Evolutionary conservation across 2,888 invertebrate genomes (phyloP).

Genomic region (Clostera curtula): DNA sequence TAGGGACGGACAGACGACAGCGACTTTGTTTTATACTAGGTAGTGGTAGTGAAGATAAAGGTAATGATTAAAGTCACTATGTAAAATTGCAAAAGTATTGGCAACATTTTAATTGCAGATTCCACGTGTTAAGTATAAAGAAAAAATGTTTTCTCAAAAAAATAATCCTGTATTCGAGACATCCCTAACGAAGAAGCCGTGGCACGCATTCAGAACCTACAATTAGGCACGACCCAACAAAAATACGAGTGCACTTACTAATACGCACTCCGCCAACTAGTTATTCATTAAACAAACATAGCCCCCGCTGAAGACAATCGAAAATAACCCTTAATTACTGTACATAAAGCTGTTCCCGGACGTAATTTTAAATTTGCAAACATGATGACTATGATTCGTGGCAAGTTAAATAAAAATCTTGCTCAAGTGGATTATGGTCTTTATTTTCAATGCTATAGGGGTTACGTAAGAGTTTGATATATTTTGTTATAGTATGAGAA

Average conservation of each 20-base stretch:
- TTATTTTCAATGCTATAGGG: conserved; percentile 9
- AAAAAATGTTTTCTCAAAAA: conserved; percentile 1
- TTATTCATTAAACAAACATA: conserved; percentile 34
- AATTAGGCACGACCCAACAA: conserved; percentile 63
- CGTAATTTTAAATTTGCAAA: conserved; percentile 26
- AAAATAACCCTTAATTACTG: conserved; percentile 19
- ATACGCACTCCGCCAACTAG: conserved; percentile 65
- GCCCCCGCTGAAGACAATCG: conserved; percentile 7
- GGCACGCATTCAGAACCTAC: conserved; percentile 61
- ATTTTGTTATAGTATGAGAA: conserved; percentile 32
- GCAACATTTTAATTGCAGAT: too few relatives aligned
- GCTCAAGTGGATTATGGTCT: conserved; percentile 13
- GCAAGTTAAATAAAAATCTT: conserved; percentile 22
- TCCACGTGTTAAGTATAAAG: too few relatives aligned
- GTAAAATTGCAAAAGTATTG: too few relatives aligned
- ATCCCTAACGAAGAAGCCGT: conserved; percentile 47
- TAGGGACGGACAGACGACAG: too few relatives aligned
- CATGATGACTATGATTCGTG: conserved; percentile 36
- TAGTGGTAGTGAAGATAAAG: too few relatives aligned
- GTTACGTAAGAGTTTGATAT: conserved; percentile 6
- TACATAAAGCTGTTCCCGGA: conserved; percentile 14
- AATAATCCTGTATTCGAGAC: conserved; percentile 10
- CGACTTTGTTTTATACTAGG: too few relatives aligned
- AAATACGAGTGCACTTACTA: conserved; percentile 46
- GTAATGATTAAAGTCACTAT: too few relatives aligned